Evolutionary conservation across 2,113 vertebrate genomes (phyloP).

Genomic region (Petromus typicus): DNA sequence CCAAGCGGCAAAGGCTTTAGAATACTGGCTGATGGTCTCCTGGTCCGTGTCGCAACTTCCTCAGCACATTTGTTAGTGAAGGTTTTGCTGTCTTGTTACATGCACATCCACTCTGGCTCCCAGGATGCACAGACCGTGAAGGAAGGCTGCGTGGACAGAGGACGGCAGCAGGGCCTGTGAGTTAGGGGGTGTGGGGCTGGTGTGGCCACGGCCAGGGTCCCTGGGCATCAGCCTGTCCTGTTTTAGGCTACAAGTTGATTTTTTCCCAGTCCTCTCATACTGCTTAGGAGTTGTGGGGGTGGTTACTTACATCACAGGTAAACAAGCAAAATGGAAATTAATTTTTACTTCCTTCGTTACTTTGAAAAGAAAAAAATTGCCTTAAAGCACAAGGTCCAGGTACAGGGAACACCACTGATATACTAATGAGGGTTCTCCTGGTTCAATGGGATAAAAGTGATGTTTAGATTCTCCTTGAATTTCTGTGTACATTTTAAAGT

Average conservation of each 20-base stretch:
- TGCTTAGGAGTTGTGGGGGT: neutral
- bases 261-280: neutral
- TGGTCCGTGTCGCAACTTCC: neutral
- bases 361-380: neutral
- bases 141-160: neutral
- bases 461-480: neutral
- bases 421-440: neutral
- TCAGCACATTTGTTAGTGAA: neutral
- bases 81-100: neutral
- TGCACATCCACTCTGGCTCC: neutral
- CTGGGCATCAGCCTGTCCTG: fast-evolving
- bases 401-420: no score
- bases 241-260: neutral
- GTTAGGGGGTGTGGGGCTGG: neutral
- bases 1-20: neutral
- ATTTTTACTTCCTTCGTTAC: neutral
- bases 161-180: neutral
- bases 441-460: neutral
- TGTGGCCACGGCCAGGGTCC: neutral
- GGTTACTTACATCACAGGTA: neutral
- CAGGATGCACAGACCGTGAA: no score
- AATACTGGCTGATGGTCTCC: neutral
- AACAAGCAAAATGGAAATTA: neutral
- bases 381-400: neutral
- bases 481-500: neutral